These are phyloP conservation scores for Nipponia nippon DNA, from an alignment of 2,113 vertebrate genomes.

Conservation along the genomic window DNA sequence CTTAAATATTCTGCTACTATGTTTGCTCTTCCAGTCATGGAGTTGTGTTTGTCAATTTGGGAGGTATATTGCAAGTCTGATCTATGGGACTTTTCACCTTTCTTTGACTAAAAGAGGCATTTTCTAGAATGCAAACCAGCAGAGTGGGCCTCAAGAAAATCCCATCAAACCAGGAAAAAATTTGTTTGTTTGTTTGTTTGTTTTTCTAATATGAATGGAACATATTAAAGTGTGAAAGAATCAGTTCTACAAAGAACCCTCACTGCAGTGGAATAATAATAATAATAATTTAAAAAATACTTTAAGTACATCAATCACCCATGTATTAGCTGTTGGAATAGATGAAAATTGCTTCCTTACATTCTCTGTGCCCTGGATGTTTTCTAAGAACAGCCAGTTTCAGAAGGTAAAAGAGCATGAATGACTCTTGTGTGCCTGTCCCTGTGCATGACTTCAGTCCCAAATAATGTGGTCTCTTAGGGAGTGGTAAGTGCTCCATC, in stretches of 20 bases:
- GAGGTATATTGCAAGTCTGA: background rate
- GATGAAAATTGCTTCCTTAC: background rate
- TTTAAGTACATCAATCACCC: background rate
- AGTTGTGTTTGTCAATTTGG: background rate
- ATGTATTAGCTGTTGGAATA: background rate
- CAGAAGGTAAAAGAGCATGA: accelerated
- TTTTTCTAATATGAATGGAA: background rate
- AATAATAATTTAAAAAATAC: too few relatives aligned
- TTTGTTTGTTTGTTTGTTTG: background rate
- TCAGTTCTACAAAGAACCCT: background rate
- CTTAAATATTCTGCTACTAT: background rate
- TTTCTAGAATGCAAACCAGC: background rate
- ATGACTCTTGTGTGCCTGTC: background rate
- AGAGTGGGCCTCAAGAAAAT: background rate
- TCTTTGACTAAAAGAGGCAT: background rate
- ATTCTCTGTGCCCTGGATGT: background rate
- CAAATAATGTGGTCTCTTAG: background rate
- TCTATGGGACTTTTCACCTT: background rate
- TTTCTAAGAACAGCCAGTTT: background rate
- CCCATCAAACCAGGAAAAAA: background rate
- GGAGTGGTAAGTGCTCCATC: background rate
- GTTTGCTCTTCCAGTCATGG: background rate
- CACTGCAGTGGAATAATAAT: background rate
- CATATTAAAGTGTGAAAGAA: background rate
- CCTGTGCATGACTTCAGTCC: background rate